Evolutionary conservation across 2,888 invertebrate species (phyloP).

Genomic region (Lithophane socia): DNA sequence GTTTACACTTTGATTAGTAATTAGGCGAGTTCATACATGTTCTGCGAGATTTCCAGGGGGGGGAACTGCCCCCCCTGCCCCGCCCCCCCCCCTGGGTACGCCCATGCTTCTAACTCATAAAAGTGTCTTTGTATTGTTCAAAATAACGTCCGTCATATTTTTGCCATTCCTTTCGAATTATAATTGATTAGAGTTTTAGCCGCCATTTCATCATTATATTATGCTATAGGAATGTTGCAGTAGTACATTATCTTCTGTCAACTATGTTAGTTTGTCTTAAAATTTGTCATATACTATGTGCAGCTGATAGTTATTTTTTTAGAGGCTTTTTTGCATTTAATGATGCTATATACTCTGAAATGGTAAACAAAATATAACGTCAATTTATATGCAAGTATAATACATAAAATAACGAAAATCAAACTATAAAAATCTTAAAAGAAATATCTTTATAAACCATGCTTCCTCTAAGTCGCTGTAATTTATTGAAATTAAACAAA

Average conservation of each 20-base stretch:
- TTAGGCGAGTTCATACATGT: too few relatives aligned
- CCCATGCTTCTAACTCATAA: background rate
- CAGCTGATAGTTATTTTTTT: slow-evolving; percentile 83
- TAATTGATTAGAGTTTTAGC: slow-evolving; percentile 48
- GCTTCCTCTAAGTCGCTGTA: background rate
- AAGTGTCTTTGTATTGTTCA: background rate
- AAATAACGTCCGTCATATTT: background rate
- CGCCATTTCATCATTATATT: slow-evolving; percentile 45
- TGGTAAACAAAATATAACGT: slow-evolving; percentile 81
- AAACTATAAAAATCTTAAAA: background rate
- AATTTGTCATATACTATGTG: slow-evolving; percentile 63
- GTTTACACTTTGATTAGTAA: too few relatives aligned
- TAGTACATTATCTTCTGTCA: slow-evolving; percentile 58
- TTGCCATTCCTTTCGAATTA: slow-evolving; percentile 35
- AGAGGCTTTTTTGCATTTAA: slow-evolving; percentile 81
- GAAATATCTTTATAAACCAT: background rate
- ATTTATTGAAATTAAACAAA: slow-evolving; percentile 18
- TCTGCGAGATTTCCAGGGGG: too few relatives aligned
- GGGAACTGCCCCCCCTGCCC: too few relatives aligned
- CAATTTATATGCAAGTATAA: slow-evolving; percentile 42
- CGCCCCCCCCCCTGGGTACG: too few relatives aligned
- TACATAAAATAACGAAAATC: slow-evolving; percentile 33
- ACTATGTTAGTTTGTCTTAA: slow-evolving; percentile 60
- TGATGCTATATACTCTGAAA: slow-evolving; percentile 89
- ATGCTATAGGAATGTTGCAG: slow-evolving; percentile 70